Conservation (phyloP, 2,888 invertebrate species). For the Disparrhopalites patrizii region DNA sequence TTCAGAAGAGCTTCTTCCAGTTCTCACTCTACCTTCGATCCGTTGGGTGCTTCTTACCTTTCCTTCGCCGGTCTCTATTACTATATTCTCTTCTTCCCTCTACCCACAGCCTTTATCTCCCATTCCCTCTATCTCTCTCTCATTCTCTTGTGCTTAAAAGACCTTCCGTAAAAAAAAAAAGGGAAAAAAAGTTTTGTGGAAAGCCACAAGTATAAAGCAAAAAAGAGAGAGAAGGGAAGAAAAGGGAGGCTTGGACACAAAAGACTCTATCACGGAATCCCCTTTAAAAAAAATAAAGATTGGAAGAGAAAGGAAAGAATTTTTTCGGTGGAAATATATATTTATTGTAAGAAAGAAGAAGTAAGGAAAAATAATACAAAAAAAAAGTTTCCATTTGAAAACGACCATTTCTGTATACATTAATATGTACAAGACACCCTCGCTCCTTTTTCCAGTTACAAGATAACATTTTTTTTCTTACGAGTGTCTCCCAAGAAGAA, state of each 20-base stretch:
- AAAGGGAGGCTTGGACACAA: too few relatives aligned
- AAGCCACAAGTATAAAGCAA: too few relatives aligned
- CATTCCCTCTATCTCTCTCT: slow-evolving; percentile 3
- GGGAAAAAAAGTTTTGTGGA: too few relatives aligned
- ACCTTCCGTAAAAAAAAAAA: too few relatives aligned
- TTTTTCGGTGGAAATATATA: neutral
- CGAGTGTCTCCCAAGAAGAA: too few relatives aligned
- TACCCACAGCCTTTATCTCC: neutral
- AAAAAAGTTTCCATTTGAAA: too few relatives aligned
- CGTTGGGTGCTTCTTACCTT: slow-evolving; percentile 27
- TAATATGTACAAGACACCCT: neutral
- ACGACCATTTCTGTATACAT: too few relatives aligned
- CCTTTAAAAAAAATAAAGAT: neutral
- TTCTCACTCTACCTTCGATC: slow-evolving; percentile 34
- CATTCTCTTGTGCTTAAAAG: too few relatives aligned
- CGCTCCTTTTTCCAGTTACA: neutral
- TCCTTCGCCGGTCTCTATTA: slow-evolving; percentile 24
- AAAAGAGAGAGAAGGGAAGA: neutral
- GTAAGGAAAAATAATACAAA: neutral
- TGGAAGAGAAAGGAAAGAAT: neutral
- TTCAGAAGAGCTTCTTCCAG: slow-evolving; percentile 24
- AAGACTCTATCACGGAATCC: neutral
- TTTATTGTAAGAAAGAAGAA: neutral
- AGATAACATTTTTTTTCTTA: neutral
- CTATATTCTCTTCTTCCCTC: slow-evolving; percentile 9